Evolutionary conservation across 2,113 vertebrate genomes (phyloP), one percentile per base, ranked within the genome.

Genomic region (Rissa tridactyla): DNA sequence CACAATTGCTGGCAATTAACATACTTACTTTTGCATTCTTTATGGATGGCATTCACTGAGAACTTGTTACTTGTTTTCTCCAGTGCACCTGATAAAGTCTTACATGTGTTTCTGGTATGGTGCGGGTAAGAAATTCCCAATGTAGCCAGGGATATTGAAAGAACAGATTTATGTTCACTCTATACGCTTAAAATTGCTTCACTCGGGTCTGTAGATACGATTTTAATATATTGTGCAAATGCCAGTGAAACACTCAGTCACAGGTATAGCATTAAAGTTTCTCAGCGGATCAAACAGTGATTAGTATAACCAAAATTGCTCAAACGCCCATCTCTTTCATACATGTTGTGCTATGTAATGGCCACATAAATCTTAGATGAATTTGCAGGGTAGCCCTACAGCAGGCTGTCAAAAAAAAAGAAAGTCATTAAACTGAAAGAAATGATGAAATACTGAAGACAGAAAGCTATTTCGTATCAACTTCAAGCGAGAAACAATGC

Each of bases 401-500:
- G 86, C 70, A 89, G 77, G 81, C 86, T 95, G 42, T 52, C 73
- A 87, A 81, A 84, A 61, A 30, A 40, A 38, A 42, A 42, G 13
- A 82, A 57, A 13, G 30, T 90, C 17, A 9, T 83, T 94, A 92
- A 44, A 62, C n/a, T 62, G 62, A 87, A 96, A 95, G 64, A 34
- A 97, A 65, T 80, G 25, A 73, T 85, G 38, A 75, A 73, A 90
- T 54, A 95, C 70, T 82, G 76, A 88, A 90, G 69, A 82, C 62
- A 88, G 75, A 94, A 94, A 97, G 30, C 11, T 77, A 90, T 85
- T 96, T 90, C 1, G 0, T 52, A 44, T 75, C 75, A 95, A 94
- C 70, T 92, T 96, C 90, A 96, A 92, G 52, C 51, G 94, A 96
- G 90, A 92, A 87, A 86, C 82, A 97, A 91, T 26, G 52, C 51